Evolutionary conservation across 53 echinoderm and acorn worm species (phyloP).

Genomic region (Holothuria leucospilota): DNA sequence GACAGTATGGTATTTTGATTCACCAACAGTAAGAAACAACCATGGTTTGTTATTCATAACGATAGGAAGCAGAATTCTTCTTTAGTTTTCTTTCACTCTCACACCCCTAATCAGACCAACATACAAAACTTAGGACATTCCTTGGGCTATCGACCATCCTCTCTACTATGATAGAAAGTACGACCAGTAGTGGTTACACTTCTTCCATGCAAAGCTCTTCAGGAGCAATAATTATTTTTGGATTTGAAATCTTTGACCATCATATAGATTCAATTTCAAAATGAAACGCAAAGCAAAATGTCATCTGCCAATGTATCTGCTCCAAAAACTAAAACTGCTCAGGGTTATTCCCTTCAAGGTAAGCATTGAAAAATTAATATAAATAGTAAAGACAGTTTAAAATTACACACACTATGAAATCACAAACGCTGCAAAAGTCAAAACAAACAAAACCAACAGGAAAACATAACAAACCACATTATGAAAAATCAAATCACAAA

Average conservation of each 20-base stretch:
- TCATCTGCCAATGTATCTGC: neutral
- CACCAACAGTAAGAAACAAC: neutral
- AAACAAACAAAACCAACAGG: neutral
- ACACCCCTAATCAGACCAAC: neutral
- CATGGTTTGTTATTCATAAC: neutral
- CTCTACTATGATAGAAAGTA: slow-evolving; percentile 2
- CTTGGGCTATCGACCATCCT: too few relatives aligned
- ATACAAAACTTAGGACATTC: neutral
- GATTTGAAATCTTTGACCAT: slow-evolving; percentile 1
- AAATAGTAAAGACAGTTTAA: neutral
- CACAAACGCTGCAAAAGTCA: neutral
- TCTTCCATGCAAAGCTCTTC: neutral
- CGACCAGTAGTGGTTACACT: neutral
- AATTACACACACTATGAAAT: neutral
- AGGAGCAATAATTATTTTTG: neutral
- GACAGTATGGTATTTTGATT: neutral
- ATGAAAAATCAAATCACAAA: neutral
- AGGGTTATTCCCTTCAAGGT: neutral
- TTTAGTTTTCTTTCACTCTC: neutral
- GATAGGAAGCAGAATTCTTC: neutral
- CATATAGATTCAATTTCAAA: slow-evolving; percentile 13
- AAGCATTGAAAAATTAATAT: neutral
- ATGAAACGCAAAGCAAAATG: neutral
- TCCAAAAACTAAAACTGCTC: neutral
- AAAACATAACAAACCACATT: neutral